A percentile compares a stretch with the other conserved stretches of the same genome.
phyloP scores from a whole-genome alignment of 1,140 invertebrate species.

The Drosophila nigromelanica region DNA sequence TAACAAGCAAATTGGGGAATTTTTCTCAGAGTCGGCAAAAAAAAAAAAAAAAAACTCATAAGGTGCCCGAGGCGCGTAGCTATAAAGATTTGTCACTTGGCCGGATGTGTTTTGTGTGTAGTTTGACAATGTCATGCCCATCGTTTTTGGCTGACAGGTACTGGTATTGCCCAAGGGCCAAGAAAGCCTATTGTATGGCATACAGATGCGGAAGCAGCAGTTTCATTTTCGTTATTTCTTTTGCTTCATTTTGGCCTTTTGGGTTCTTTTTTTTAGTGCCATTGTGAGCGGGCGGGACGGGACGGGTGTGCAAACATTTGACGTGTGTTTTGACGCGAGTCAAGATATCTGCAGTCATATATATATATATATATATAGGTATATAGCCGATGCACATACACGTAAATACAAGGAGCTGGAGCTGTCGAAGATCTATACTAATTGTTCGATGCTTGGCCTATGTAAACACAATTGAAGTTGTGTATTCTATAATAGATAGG shows the following conservation, averaged over 20 bases:
- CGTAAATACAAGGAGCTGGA: constrained; percentile 13
- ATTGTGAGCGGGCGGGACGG: constrained; percentile 3
- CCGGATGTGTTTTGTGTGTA: constrained; percentile 79
- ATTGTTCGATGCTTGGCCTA: constrained; percentile 62
- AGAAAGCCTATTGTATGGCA: constrained; percentile 53
- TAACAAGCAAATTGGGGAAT: constrained; percentile 66
- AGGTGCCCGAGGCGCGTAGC: constrained; percentile 40
- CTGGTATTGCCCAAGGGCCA: constrained; percentile 49
- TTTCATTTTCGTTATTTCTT: constrained; percentile 44
- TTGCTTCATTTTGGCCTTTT: constrained; percentile 33
- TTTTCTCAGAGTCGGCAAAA: constrained; percentile 45
- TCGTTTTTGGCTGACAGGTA: constrained; percentile 64
- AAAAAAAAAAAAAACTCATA: constrained; percentile 24
- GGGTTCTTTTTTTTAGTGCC: constrained; percentile 23
- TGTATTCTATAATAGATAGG: constrained; percentile 50
- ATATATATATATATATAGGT: constrained; percentile 9
- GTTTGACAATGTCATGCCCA: constrained; percentile 71
- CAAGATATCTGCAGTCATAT: constrained; percentile 48
- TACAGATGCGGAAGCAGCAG: constrained; percentile 70
- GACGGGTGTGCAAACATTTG: constrained; percentile 73
- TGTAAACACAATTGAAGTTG: constrained; percentile 68
- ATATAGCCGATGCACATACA: neutral
- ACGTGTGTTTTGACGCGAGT: constrained; percentile 81
- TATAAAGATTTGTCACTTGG: constrained; percentile 70
- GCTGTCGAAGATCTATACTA: constrained; percentile 62